These are phyloP conservation scores for Flabesymbios commensalis DNA, from an alignment of 2,888 invertebrate genomes.

Conservation along the genomic window DNA sequence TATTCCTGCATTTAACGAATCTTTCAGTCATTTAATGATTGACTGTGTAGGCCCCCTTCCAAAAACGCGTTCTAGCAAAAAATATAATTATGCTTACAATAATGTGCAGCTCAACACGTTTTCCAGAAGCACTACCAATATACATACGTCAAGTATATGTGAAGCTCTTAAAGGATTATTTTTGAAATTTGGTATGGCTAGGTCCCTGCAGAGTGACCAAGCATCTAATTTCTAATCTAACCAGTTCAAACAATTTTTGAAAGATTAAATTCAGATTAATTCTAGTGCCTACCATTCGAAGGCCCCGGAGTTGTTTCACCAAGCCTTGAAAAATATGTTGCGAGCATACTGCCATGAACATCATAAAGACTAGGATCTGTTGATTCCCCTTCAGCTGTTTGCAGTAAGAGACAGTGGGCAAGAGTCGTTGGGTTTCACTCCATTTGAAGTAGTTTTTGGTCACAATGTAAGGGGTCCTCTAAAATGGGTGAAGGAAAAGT, in stretches of 20 bases:
- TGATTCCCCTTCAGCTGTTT: not conserved
- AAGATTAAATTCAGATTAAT: slow-evolving; percentile 3
- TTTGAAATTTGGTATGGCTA: slow-evolving; percentile 8
- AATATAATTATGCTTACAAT: slow-evolving; percentile 14
- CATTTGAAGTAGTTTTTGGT: slow-evolving; percentile 13
- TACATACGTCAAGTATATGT: not conserved
- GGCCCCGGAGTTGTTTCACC: not conserved
- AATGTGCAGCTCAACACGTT: slow-evolving; percentile 14
- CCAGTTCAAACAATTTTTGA: slow-evolving; percentile 10
- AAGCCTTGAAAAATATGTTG: not conserved
- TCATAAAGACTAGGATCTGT: slow-evolving; percentile 1
- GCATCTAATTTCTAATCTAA: slow-evolving; percentile 12
- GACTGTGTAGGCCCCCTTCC: slow-evolving; percentile 20
- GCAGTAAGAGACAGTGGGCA: slow-evolving; percentile 5
- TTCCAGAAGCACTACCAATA: slow-evolving; percentile 16
- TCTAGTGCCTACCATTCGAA: slow-evolving; percentile 19
- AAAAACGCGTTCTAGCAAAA: slow-evolving; percentile 8
- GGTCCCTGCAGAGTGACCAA: slow-evolving; percentile 10
- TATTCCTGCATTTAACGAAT: slow-evolving; percentile 15
- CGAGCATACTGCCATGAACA: not conserved
- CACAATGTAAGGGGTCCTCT: slow-evolving; percentile 8
- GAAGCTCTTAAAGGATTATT: not conserved
- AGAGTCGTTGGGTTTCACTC: slow-evolving; percentile 13
- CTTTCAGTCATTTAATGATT: slow-evolving; percentile 6
- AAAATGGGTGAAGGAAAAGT: slow-evolving; percentile 8